Evolutionary conservation across 2,797 vertebrate species (phyloP).

Genomic region (Poecile montanus): DNA sequence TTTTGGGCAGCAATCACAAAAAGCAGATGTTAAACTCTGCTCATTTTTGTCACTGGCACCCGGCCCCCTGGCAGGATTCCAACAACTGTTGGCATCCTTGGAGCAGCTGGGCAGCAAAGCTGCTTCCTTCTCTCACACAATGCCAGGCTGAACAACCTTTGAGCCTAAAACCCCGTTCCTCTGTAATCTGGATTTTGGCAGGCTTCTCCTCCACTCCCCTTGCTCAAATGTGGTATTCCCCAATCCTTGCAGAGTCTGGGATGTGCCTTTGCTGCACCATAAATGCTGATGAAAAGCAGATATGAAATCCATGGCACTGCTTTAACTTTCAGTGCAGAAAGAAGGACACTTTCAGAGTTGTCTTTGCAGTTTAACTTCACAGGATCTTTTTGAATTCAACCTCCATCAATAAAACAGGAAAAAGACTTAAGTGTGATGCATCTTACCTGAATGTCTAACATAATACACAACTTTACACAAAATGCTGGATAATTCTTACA

Average conservation of each 20-base stretch:
- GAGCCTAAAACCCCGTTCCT: neutral
- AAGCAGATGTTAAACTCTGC: conserved; percentile 35
- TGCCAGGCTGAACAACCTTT: neutral
- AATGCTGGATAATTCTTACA: neutral
- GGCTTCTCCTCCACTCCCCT: neutral
- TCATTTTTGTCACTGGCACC: conserved; percentile 41
- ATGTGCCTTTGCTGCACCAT: neutral
- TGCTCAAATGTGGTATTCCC: neutral
- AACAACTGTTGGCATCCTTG: neutral
- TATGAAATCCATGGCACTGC: neutral
- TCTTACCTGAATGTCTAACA: neutral
- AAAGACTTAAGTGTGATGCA: neutral
- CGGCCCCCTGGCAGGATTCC: conserved; percentile 11
- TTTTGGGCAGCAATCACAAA: neutral
- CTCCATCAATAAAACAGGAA: neutral
- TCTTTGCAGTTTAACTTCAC: neutral
- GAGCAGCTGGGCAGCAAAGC: conserved; percentile 5
- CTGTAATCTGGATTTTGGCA: neutral
- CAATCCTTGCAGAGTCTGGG: neutral
- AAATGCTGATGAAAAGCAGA: neutral
- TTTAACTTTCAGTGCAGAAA: neutral
- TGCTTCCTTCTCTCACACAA: neutral
- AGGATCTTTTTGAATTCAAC: neutral
- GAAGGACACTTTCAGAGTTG: neutral
- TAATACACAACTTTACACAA: conserved; percentile 4